A percentile compares a stretch with the other conserved stretches of the same genome.
phyloP scores from a whole-genome alignment of 64 coral and sea anemone genomes.

The Hydrozoanthus tunicans region DNA sequence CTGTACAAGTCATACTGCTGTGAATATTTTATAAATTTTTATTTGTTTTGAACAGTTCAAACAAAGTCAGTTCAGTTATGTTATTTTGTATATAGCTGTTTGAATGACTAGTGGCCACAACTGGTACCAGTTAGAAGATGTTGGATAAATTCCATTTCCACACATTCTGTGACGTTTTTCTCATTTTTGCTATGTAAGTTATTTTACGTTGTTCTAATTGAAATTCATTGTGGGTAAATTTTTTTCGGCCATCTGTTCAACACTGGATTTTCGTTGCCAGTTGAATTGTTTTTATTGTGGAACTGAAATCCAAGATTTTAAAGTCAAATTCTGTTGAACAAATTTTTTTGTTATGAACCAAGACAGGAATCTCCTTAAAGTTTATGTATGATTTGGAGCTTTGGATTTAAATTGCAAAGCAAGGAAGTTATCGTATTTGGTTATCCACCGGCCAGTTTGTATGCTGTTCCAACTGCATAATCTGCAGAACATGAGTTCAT shows the following conservation, averaged over 20 bases:
- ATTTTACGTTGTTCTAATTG: neutral
- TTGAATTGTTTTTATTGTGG: neutral
- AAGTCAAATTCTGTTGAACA: neutral
- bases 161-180: neutral
- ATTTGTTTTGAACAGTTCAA: neutral
- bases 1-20: neutral
- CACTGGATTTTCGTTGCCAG: neutral
- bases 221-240: neutral
- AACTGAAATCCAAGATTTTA: neutral
- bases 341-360: slow-evolving; percentile 12
- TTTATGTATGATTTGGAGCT: slow-evolving; percentile 3
- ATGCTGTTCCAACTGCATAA: neutral
- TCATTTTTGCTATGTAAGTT: slow-evolving; percentile 1
- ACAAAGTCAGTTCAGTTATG: neutral
- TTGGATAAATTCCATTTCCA: slow-evolving; percentile 16
- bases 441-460: neutral
- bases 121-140: slow-evolving; percentile 35
- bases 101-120: neutral
- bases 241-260: neutral
- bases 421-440: neutral
- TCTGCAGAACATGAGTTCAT: neutral
- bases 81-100: neutral
- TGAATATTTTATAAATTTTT: slow-evolving; percentile 46
- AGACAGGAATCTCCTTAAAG: neutral
- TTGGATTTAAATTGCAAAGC: neutral